A percentile compares a stretch with the other conserved stretches of the same genome.
Conservation (phyloP, 2,113 vertebrate species). For the Mesitornis unicolor region DNA sequence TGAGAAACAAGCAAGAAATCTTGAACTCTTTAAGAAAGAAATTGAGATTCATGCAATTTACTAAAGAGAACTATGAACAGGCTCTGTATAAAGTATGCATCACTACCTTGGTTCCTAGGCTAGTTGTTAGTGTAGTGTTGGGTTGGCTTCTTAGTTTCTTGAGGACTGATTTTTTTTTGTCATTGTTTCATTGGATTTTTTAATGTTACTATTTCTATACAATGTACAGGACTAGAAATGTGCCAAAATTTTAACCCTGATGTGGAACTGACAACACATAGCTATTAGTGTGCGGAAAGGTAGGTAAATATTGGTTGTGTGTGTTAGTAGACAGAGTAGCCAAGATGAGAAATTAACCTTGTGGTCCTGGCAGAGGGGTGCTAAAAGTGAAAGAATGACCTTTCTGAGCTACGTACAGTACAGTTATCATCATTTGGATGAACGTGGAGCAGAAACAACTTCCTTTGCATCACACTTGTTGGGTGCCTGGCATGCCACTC, state of each 20-base stretch:
- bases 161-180: background rate
- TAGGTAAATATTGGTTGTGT: background rate
- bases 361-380: background rate
- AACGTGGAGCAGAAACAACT: background rate
- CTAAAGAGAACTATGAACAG: background rate
- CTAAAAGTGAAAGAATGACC: background rate
- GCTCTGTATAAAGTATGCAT: background rate
- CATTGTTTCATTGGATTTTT: fast-evolving
- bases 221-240: background rate
- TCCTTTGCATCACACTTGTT: background rate
- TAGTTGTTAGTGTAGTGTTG: background rate
- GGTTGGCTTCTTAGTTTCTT: background rate
- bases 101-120: background rate
- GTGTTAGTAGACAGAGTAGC: background rate
- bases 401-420: background rate
- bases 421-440: background rate
- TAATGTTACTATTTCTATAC: background rate
- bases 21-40: background rate
- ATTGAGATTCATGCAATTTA: background rate
- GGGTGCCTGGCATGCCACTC: background rate
- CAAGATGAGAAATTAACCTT: background rate
- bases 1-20: background rate
- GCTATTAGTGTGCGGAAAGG: background rate
- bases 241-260: background rate
- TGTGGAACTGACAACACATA: background rate